Base-by-base conservation (phyloP, 2,888 invertebrate species). In the Apodemia hepburni region DNA sequence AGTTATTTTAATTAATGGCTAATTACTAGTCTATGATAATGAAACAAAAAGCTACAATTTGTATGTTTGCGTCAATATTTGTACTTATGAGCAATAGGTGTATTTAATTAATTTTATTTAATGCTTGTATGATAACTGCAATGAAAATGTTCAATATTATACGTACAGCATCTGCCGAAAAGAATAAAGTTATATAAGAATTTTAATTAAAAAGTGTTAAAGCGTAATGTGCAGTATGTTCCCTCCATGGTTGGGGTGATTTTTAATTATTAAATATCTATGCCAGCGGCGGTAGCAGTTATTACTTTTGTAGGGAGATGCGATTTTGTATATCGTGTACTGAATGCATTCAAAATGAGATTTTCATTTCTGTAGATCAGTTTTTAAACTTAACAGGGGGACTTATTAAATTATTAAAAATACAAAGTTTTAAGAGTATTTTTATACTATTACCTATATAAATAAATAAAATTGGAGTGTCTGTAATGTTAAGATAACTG, bases 191-290 rank as follows among this genome's bases (percentile, higher is more conserved):
- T 64, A 67, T 66, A 65, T 70, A 49, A 63, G 68, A 69, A 67
- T 71, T 68, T 70, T 70, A 73, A 72, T 73, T 87, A 87, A 90
- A 61, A 88, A 88, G 82, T 87, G 83, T 85, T 87, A 87, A 84
- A 84, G 79, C 76, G 79, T 86, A 83, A 87, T 85, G 81, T 84
- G 79, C 84, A 80, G 79, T 81, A 74, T 76, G 77, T 75, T 74
- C 79, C 82, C 84, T 81, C 75, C 73, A 73, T 71, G 57, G 58
- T 57, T 61, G 84, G 88, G 89, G 89, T 84, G 88, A 85, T 88
- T 91, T 90, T 91, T 88, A 88, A 89, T 90, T 87, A 89, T 89
- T 88, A 88, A 88, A 85, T 86, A 80, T 88, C 84, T 85, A 84
- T 85, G 85, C 87, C 82, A 76, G 68, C 78, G 80, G 82, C 82